Evolutionary conservation across 1,140 invertebrate species (phyloP).

Genomic region (Listronotus oregonensis): DNA sequence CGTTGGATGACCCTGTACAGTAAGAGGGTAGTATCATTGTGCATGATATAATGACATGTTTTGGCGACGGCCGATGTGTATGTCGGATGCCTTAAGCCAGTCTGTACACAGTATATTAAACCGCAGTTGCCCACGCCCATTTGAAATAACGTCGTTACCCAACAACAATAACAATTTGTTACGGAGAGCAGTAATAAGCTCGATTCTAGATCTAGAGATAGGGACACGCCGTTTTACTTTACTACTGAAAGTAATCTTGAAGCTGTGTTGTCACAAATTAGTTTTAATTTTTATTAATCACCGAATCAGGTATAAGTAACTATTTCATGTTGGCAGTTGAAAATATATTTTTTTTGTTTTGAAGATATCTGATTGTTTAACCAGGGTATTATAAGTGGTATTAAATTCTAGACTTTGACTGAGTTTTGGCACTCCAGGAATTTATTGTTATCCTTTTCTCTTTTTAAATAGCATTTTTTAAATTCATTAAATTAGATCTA

Average conservation of each 20-base stretch:
- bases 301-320: too few relatives aligned
- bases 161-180: conserved; percentile 58
- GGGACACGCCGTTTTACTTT: conserved; percentile 28
- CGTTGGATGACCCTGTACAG: too few relatives aligned
- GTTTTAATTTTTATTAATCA: neutral
- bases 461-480: too few relatives aligned
- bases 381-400: too few relatives aligned
- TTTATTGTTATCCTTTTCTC: too few relatives aligned
- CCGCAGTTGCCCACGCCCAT: conserved; percentile 49
- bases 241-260: conserved; percentile 28
- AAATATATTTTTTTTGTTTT: too few relatives aligned
- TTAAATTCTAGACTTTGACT: too few relatives aligned
- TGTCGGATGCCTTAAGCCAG: conserved; percentile 46
- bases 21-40: too few relatives aligned
- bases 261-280: conserved; percentile 14
- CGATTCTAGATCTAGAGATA: conserved; percentile 37
- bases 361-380: too few relatives aligned
- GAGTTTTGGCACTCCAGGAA: too few relatives aligned
- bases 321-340: too few relatives aligned
- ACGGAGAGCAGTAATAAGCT: conserved; percentile 53
- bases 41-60: conserved; percentile 47
- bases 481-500: too few relatives aligned
- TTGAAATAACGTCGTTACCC: conserved; percentile 55
- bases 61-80: conserved; percentile 39
- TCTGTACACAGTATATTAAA: conserved; percentile 51